These are phyloP conservation scores for Corythornis madagascariensis DNA, from an alignment of 2,113 vertebrate genomes.

Conservation along the genomic window DNA sequence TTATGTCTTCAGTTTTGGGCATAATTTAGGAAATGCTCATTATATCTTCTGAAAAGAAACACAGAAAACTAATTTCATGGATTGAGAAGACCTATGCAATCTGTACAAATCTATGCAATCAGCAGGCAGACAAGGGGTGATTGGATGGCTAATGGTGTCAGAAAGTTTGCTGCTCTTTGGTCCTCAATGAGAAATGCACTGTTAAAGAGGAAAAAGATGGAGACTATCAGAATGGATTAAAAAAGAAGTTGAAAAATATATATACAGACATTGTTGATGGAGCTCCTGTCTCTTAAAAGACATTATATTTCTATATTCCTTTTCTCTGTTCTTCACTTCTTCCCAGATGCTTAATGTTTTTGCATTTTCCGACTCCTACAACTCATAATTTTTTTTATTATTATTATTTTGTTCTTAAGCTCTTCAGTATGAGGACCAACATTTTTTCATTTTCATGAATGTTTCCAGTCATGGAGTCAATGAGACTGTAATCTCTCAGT, in stretches of 20 bases:
- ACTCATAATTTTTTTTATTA: not conserved
- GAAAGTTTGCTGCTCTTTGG: not conserved
- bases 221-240: not conserved
- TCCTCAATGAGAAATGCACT: not conserved
- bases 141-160: not conserved
- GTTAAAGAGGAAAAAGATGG: not conserved
- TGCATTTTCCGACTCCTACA: not conserved
- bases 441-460: not conserved
- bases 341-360: not conserved
- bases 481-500: not conserved
- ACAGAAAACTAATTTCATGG: not conserved
- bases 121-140: not conserved
- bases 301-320: not conserved
- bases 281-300: not conserved
- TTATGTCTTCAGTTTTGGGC: not conserved
- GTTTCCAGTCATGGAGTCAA: not conserved
- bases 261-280: not conserved
- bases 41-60: not conserved
- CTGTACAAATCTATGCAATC: not conserved
- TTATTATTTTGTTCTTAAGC: not conserved
- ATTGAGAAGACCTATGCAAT: not conserved
- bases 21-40: not conserved
- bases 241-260: not conserved
- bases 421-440: not conserved
- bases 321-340: not conserved